These are phyloP conservation scores for Oryzias sinensis DNA, from an alignment of 2,797 vertebrate species.

Conservation along the genomic window DNA sequence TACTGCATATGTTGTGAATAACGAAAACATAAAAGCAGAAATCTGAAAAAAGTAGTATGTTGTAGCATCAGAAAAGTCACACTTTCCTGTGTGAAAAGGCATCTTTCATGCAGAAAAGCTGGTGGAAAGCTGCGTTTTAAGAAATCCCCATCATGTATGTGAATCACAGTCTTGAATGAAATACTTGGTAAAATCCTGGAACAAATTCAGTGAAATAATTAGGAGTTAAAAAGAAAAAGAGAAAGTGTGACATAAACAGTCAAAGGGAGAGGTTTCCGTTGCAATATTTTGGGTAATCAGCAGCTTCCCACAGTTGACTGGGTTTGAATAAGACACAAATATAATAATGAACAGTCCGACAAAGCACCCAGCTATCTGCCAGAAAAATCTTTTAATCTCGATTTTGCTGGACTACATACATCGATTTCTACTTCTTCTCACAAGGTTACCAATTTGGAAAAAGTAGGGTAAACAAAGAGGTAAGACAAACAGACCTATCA, in stretches of 20 bases:
- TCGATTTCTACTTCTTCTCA: too few species aligned
- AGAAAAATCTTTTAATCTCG: neutral
- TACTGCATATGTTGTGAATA: too few species aligned
- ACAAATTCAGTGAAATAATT: constrained; percentile 53
- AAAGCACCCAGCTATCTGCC: neutral
- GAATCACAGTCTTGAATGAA: constrained; percentile 48
- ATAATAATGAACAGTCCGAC: neutral
- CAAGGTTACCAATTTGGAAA: constrained; percentile 8
- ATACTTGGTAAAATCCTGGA: constrained; percentile 35
- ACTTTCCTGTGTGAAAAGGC: constrained; percentile 33
- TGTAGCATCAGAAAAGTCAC: constrained; percentile 27
- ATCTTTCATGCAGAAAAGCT: constrained; percentile 12
- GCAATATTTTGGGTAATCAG: too few species aligned
- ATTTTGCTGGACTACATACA: too few species aligned
- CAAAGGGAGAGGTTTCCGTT: constrained; percentile 16
- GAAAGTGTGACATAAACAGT: constrained; percentile 19
- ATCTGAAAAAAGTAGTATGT: constrained; percentile 2
- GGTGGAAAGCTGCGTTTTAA: constrained; percentile 20
- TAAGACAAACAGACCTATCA: constrained; percentile 25
- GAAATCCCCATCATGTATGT: constrained; percentile 46
- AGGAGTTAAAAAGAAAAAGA: constrained; percentile 46
- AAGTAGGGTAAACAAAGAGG: neutral
- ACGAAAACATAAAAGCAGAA: too few species aligned
- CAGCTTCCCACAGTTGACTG: constrained; percentile 6
- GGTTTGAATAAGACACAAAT: constrained; percentile 4